These are phyloP conservation scores for Prunella himalayana DNA, from an alignment of 2,113 vertebrate genomes.

Conservation along the genomic window DNA sequence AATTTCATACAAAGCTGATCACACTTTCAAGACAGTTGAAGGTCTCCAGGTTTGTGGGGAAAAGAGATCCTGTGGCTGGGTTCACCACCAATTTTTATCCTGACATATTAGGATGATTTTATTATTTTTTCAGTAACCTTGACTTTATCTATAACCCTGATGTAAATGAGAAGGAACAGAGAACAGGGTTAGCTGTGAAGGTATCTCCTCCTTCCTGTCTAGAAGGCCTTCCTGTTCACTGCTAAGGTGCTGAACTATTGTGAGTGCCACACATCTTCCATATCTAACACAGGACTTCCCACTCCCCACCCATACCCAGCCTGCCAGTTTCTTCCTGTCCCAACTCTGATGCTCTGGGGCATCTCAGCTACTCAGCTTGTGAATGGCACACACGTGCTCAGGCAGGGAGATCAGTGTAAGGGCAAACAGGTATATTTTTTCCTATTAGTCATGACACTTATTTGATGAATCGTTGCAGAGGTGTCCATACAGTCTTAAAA, in stretches of 20 bases:
- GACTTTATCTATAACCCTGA: background rate
- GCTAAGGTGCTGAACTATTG: background rate
- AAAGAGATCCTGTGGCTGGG: background rate
- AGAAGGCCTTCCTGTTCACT: background rate
- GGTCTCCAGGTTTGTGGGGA: background rate
- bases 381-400: rapidly evolving
- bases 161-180: background rate
- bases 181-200: background rate
- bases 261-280: background rate
- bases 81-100: background rate
- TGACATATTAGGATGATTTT: background rate
- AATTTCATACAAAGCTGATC: background rate
- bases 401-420: background rate
- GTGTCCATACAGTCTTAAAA: background rate
- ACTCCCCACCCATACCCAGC: background rate
- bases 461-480: background rate
- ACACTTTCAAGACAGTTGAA: background rate
- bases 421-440: background rate
- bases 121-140: background rate
- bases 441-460: background rate
- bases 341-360: background rate
- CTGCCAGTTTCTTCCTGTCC: background rate
- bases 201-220: background rate
- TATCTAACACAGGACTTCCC: background rate
- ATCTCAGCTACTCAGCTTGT: background rate